Evolutionary conservation across 2,113 vertebrate species (phyloP), one percentile per base, ranked within the genome.

Genomic region (Australoheros scitulus): DNA sequence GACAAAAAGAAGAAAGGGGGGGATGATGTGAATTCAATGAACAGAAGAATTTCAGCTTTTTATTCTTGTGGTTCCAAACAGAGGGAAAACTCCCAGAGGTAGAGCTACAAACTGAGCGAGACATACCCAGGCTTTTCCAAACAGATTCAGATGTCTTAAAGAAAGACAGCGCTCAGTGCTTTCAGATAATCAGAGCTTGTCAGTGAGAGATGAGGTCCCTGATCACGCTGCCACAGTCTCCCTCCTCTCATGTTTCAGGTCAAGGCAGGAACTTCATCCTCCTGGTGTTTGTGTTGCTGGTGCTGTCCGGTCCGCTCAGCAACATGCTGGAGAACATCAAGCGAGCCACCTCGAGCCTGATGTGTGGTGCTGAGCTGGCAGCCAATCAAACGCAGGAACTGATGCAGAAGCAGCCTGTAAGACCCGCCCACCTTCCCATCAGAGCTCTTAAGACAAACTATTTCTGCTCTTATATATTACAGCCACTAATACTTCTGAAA

Each of bases 381-480:
- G 92, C 96, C 91, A 99, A 98, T 94, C 97, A 99, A 90, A 98
- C 97, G 0, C 96, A 93, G 0, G 94, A 97, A 47, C 43, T 96
- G 58, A 24, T 97, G 83, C 87, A 96, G 36, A 82, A 0, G 93
- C 95, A 3, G 90, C 85, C 84, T 93, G 98, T 99, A 94, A 97
- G 97, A 47, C 61, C 9, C 57, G 3, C 81, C 76, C 80, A 41
- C 61, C 3, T 17, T 3, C 13, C 7, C 0, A 11, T 43, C 8
- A 34, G 1, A 55, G 10, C 4, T 29, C 3, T 3, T 50, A 13
- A 50, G 15, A 14, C 14, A 47, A 8, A 47, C 2, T 29, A 29
- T 29, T 29, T 29, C 64, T 70, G 41, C 2, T 36, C 36, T 36
- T 9, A 9, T 36, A 6, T 43, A n/a, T 43, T 68, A 68, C 2